These are phyloP conservation scores for Minunthozetes semirufus DNA, from an alignment of 2,888 invertebrate species.

Conservation along the genomic window DNA sequence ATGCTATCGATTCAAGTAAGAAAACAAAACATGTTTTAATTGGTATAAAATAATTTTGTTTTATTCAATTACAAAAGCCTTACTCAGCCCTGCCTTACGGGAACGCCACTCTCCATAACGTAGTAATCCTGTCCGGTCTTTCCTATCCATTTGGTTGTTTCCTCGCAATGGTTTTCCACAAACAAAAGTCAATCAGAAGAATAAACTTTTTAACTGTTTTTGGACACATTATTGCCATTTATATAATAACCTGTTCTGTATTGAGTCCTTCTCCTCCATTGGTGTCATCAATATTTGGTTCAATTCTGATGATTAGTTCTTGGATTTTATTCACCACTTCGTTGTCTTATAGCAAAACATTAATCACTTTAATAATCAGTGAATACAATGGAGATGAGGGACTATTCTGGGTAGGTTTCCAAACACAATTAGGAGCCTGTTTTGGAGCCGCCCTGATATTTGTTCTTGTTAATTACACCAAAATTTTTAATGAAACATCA, in stretches of 20 bases:
- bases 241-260: constrained; percentile 63
- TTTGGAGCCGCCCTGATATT: constrained; percentile 65
- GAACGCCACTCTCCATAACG: constrained; percentile 65
- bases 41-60: not conserved
- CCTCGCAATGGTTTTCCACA: constrained; percentile 52
- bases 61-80: constrained; percentile 51
- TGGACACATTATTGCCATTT: constrained; percentile 57
- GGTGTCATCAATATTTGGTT: constrained; percentile 45
- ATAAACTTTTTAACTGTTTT: constrained; percentile 43
- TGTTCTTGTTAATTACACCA: constrained; percentile 57
- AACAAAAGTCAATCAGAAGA: constrained; percentile 48
- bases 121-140: constrained; percentile 66
- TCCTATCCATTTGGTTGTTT: constrained; percentile 71
- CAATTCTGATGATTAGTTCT: constrained; percentile 56
- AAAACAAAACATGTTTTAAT: not conserved
- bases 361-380: constrained; percentile 66
- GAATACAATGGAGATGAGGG: constrained; percentile 61
- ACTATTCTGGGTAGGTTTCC: constrained; percentile 67
- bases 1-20: constrained; percentile 63
- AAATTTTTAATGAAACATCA: constrained; percentile 23
- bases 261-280: constrained; percentile 68
- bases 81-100: constrained; percentile 78
- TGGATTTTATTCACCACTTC: constrained; percentile 64
- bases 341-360: constrained; percentile 70
- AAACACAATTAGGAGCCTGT: constrained; percentile 69